Percentiles rank a stretch among this genome's conserved stretches.
These are phyloP conservation scores for Maniola jurtina DNA, from an alignment of 1,140 invertebrate genomes.

Conservation along the genomic window DNA sequence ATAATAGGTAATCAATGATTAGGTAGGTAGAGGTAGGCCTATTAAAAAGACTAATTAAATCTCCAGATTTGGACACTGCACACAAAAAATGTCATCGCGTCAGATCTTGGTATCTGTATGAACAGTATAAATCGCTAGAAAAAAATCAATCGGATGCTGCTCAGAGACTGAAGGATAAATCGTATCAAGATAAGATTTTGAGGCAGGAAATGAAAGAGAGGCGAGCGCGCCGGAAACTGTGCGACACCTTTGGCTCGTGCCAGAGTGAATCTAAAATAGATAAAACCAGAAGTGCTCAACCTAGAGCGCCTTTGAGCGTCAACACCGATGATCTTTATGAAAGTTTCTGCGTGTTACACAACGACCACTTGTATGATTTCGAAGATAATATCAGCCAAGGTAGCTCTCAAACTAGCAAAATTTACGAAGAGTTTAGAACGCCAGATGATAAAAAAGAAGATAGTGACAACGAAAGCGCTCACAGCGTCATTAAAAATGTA, in stretches of 20 bases:
- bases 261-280: slow-evolving; percentile 42
- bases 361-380: slow-evolving; percentile 38
- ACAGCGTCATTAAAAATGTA: slow-evolving; percentile 41
- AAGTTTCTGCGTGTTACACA: slow-evolving; percentile 48
- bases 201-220: slow-evolving; percentile 56
- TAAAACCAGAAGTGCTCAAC: slow-evolving; percentile 25
- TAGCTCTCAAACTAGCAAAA: slow-evolving; percentile 36
- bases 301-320: slow-evolving; percentile 28
- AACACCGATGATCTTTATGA: slow-evolving; percentile 57
- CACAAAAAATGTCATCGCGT: slow-evolving; percentile 56
- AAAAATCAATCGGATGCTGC: slow-evolving; percentile 62
- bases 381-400: slow-evolving; percentile 38
- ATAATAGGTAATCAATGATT: not conserved
- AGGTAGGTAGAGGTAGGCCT: not conserved
- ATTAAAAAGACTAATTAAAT: not conserved
- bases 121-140: slow-evolving; percentile 67
- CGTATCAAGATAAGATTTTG: slow-evolving; percentile 57
- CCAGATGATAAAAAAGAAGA: slow-evolving; percentile 34
- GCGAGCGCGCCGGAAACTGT: slow-evolving; percentile 47
- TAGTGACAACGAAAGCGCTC: slow-evolving; percentile 36
- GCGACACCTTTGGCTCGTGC: slow-evolving; percentile 40
- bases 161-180: slow-evolving; percentile 51
- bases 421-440: slow-evolving; percentile 41
- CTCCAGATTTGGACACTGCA: slow-evolving; percentile 50
- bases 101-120: slow-evolving; percentile 68